Percentiles rank a stretch among this genome's conserved stretches.
These are phyloP conservation scores for Psammodynastes pulverulentus DNA, from an alignment of 2,113 vertebrate genomes.

Conservation along the genomic window DNA sequence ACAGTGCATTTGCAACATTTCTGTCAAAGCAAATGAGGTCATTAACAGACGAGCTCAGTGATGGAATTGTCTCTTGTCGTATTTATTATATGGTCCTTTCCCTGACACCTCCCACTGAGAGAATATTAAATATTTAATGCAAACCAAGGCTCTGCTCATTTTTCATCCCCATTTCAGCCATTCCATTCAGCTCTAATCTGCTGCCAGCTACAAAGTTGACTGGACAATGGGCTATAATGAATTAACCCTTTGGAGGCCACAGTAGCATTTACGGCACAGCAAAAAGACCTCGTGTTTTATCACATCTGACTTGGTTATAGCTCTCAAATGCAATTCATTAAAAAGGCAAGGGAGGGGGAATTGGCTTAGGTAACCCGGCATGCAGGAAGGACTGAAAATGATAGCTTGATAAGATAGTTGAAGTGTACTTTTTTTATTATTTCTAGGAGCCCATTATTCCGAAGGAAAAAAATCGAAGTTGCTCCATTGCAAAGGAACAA, in stretches of 20 bases:
- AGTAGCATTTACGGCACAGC: constrained; percentile 55
- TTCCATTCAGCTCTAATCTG: constrained; percentile 65
- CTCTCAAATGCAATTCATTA: constrained; percentile 58
- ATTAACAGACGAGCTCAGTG: constrained; percentile 75
- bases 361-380: constrained; percentile 38
- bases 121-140: constrained; percentile 85
- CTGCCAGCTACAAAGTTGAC: constrained; percentile 67
- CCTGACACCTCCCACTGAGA: constrained; percentile 79
- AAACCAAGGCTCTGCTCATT: constrained; percentile 69
- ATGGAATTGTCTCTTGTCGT: constrained; percentile 73
- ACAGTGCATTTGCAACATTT: constrained; percentile 64
- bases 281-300: constrained; percentile 50
- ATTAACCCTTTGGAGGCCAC: constrained; percentile 65
- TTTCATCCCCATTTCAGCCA: constrained; percentile 77
- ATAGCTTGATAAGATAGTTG: constrained; percentile 35
- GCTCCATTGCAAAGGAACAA: background rate
- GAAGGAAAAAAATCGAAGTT: constrained; percentile 18
- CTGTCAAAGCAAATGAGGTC: constrained; percentile 78
- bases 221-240: constrained; percentile 70
- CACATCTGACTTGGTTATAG: constrained; percentile 38
- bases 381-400: constrained; percentile 27
- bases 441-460: constrained; percentile 6
- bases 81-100: constrained; percentile 82
- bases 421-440: constrained; percentile 33
- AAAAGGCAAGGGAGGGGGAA: constrained; percentile 13